These are phyloP conservation scores for Toxotes chatareus DNA, from an alignment of 2,113 vertebrate species.

Conservation along the genomic window DNA sequence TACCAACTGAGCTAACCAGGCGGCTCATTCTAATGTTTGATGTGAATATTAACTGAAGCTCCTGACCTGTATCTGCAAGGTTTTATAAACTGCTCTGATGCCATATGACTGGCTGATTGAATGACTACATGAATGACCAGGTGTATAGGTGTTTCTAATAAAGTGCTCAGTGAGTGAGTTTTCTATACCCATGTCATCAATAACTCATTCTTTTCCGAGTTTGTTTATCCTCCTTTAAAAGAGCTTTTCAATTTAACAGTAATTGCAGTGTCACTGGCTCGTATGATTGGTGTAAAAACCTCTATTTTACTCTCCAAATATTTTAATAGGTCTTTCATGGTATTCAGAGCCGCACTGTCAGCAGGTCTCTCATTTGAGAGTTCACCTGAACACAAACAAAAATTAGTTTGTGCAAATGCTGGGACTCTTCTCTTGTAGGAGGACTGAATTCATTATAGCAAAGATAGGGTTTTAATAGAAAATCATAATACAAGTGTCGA, in stretches of 20 bases:
- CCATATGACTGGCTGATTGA: not conserved
- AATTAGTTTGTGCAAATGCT: slow-evolving; percentile 48
- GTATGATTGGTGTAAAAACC: slow-evolving; percentile 14
- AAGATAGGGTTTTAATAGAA: slow-evolving; percentile 74
- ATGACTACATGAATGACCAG: not conserved
- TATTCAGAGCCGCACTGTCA: slow-evolving; percentile 18
- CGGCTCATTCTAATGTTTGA: not conserved
- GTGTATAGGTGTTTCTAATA: not conserved
- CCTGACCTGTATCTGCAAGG: not conserved
- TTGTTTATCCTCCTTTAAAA: not conserved
- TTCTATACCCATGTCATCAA: not conserved
- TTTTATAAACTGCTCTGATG: not conserved
- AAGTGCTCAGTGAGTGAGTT: not conserved
- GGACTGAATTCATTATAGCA: slow-evolving; percentile 64
- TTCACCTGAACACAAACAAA: slow-evolving; percentile 71
- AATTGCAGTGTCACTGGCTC: slow-evolving; percentile 28
- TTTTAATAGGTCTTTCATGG: slow-evolving; percentile 18
- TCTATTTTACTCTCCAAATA: slow-evolving; percentile 8
- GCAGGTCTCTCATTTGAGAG: slow-evolving; percentile 31
- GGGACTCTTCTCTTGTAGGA: slow-evolving; percentile 23
- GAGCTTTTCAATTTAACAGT: slow-evolving; percentile 3
- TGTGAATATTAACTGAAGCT: not conserved
- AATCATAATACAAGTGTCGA: slow-evolving; percentile 73
- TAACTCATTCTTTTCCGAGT: not conserved
- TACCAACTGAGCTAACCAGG: too few species aligned